phyloP scores from a whole-genome alignment of 2,797 vertebrate genomes.

The Nannoperca australis region DNA sequence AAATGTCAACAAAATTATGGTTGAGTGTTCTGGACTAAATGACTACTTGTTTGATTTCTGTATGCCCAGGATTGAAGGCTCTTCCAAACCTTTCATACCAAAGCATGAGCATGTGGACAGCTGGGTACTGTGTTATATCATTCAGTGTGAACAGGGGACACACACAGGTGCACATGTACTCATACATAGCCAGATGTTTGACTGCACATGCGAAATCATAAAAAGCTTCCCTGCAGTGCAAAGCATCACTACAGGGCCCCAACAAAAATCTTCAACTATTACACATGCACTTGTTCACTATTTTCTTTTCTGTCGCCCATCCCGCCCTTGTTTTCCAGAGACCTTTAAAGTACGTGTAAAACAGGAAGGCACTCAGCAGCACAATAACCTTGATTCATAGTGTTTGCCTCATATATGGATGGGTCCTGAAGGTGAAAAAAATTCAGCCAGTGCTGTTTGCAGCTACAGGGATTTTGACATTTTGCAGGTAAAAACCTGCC shows the following conservation, averaged over 20 bases:
- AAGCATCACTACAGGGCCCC: conserved; percentile 49
- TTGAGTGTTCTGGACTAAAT: neutral
- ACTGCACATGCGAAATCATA: conserved; percentile 53
- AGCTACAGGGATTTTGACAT: conserved; percentile 54
- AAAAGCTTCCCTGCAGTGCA: conserved; percentile 44
- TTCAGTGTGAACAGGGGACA: conserved; percentile 25
- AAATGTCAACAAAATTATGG: neutral
- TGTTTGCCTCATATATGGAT: conserved; percentile 22
- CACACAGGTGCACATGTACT: conserved; percentile 26
- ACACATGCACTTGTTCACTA: conserved; percentile 37
- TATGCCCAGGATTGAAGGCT: conserved; percentile 12
- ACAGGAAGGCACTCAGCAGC: conserved; percentile 17
- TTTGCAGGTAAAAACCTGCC: conserved; percentile 79
- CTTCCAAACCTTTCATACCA: conserved; percentile 30
- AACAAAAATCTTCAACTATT: conserved; percentile 35
- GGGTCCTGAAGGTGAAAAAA: conserved; percentile 43
- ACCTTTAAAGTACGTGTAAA: conserved; percentile 24
- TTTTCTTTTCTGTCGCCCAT: conserved; percentile 10
- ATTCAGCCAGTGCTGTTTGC: conserved; percentile 16
- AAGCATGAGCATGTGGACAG: conserved; percentile 41
- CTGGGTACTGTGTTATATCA: conserved; percentile 45
- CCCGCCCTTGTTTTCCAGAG: conserved; percentile 26
- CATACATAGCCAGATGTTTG: conserved; percentile 53
- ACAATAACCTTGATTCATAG: conserved; percentile 57
- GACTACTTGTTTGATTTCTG: conserved; percentile 17